A percentile compares a stretch with the other conserved stretches of the same genome.
These are phyloP conservation scores for Caenorhabditis sp. DNA, from an alignment of 2,888 invertebrate genomes.

Conservation along the genomic window DNA sequence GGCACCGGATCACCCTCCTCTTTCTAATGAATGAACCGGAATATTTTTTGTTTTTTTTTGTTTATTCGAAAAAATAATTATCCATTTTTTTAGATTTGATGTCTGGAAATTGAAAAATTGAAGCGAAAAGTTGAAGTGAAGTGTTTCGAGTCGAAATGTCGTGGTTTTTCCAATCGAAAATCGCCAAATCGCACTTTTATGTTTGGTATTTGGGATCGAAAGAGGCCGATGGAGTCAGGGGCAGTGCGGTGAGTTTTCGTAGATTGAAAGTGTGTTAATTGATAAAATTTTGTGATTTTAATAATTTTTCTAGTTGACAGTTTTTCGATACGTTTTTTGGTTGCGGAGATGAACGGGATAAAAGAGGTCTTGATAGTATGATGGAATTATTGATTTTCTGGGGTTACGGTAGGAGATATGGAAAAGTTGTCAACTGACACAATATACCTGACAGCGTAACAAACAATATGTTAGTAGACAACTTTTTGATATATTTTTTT, in stretches of 20 bases:
- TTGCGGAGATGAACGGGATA: too few relatives aligned
- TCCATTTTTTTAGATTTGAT: conserved; percentile 16
- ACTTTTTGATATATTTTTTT: too few relatives aligned
- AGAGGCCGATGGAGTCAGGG: conserved; percentile 92
- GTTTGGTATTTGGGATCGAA: conserved; percentile 92
- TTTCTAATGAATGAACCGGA: neutral
- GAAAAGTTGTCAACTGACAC: conserved; percentile 85
- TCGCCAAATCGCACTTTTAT: conserved; percentile 85
- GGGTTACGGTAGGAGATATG: neutral
- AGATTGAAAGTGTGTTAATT: neutral
- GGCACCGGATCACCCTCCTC: too few relatives aligned
- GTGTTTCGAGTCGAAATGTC: too few relatives aligned
- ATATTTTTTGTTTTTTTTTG: neutral
- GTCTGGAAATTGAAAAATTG: conserved; percentile 18
- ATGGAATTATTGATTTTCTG: too few relatives aligned
- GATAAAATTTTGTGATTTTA: neutral
- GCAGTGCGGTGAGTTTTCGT: conserved; percentile 85
- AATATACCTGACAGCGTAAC: neutral
- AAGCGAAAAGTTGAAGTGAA: neutral
- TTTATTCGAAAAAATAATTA: conserved; percentile 12
- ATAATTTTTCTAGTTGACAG: too few relatives aligned
- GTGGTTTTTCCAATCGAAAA: conserved; percentile 72
- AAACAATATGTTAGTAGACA: too few relatives aligned
- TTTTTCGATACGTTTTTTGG: conserved; percentile 82
- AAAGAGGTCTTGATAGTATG: too few relatives aligned